These are phyloP conservation scores for Aphyosemion australe DNA, from an alignment of 2,113 vertebrate genomes.

Conservation along the genomic window DNA sequence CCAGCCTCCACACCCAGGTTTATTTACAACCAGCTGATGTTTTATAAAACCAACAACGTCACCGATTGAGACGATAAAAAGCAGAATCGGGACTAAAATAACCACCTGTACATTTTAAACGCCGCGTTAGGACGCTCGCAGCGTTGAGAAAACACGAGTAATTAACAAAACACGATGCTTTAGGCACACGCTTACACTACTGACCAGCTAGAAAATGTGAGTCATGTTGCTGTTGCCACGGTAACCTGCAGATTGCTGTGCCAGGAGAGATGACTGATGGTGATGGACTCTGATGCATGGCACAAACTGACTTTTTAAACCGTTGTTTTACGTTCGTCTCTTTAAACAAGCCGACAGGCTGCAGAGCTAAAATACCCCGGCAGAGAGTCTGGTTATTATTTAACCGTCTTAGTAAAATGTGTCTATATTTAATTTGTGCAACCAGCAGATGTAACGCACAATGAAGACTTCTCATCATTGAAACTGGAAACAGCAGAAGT, in stretches of 20 bases:
- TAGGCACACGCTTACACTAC: not conserved
- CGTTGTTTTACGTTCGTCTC: not conserved
- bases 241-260: constrained; percentile 8
- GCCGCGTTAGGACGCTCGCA: no score
- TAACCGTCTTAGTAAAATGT: no score
- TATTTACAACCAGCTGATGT: no score
- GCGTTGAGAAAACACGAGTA: not conserved
- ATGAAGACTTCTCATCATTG: not conserved
- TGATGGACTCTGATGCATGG: not conserved
- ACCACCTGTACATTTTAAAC: no score
- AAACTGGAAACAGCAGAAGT: not conserved
- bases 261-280: not conserved
- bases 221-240: constrained; percentile 1
- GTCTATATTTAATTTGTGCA: not conserved
- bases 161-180: constrained; percentile 10
- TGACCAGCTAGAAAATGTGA: constrained; percentile 1
- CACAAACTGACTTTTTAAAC: not conserved
- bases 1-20: no score
- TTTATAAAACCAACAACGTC: no score
- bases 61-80: no score
- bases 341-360: not conserved
- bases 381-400: no score
- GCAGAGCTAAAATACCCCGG: not conserved
- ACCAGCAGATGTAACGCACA: not conserved
- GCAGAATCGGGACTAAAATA: no score